phyloP scores from a whole-genome alignment of 2,888 invertebrate genomes.

The Epiblema foenella region DNA sequence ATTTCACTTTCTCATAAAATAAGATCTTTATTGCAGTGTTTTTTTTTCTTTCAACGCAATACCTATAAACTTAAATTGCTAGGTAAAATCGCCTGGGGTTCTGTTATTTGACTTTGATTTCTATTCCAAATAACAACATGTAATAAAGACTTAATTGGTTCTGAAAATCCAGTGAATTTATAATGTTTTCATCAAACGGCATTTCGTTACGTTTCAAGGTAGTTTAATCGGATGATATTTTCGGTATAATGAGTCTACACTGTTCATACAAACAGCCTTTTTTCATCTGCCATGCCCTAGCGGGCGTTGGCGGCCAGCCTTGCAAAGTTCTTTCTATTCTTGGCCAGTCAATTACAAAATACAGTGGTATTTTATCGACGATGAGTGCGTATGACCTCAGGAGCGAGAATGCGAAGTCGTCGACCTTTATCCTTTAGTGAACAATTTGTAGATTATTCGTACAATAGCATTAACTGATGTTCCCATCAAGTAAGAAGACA shows the following conservation, averaged over 20 bases:
- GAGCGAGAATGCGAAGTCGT: neutral
- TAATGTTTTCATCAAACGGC: neutral
- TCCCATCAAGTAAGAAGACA: no score
- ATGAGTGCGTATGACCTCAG: neutral
- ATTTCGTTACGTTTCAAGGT: neutral
- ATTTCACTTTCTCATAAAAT: neutral
- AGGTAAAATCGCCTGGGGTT: no score
- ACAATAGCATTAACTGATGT: no score
- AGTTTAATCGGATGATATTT: no score
- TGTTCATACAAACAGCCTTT: no score
- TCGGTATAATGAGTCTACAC: no score
- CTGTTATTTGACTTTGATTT: neutral
- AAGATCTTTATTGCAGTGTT: neutral
- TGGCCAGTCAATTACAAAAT: no score
- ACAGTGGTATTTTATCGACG: no score
- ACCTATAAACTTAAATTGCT: neutral
- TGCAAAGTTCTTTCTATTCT: no score
- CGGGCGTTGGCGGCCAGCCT: no score
- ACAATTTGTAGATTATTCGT: no score
- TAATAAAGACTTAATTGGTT: neutral
- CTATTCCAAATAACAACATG: neutral
- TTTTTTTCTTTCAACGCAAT: neutral
- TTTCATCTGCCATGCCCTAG: no score
- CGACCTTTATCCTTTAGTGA: slow-evolving; percentile 4
- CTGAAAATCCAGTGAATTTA: neutral